Base-by-base conservation (phyloP, 2,888 invertebrate species). In the Dasysyrphus albostriatus region DNA sequence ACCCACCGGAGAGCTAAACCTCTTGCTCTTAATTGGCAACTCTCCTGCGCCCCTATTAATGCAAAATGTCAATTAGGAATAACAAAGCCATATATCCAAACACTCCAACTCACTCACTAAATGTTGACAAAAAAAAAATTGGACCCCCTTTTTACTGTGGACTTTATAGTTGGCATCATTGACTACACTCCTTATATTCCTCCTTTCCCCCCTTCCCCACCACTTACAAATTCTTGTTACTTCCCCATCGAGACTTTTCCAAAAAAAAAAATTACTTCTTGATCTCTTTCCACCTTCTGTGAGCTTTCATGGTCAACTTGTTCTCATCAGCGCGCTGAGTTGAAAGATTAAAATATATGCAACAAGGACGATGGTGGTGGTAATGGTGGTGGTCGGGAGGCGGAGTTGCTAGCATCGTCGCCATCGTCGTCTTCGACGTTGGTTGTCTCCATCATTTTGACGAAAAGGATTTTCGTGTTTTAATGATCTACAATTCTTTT, bases 11-110 rank as follows among this genome's bases (percentile, higher is more conserved):
- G 51, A 39, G 77, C 69, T 75, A 58, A 67, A 37, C 63, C 69
- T 69, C 51, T 51, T 78, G 29, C 70, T 87, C 89, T 89, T 89
- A 89, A 89, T 89, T 89, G 89, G 89, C 88, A 88, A 85, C 88
- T 89, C 82, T 77, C 88, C 88, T 79, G 75, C 87, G 84, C 74
- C 87, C 83, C 82, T 83, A 88, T 88, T 87, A 89, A 89, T 89
- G 89, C 88, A 89, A 89, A 89, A 89, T 89, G 89, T 89, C 89
- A 89, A 89, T 89, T 89, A 89, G 88, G 88, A 88, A 88, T 88
- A 89, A 89, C 89, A 89, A 88, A 89, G 89, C 88, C 81, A 88
- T 89, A 88, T 88, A 89, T 87, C 87, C 88, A 88, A 88, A 88
- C 89, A 88, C 89, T 88, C 88, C 59, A 58, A 79, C 65, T 59